Conservation (phyloP, 2,888 invertebrate genomes). For the Drosophila mayaguana region DNA sequence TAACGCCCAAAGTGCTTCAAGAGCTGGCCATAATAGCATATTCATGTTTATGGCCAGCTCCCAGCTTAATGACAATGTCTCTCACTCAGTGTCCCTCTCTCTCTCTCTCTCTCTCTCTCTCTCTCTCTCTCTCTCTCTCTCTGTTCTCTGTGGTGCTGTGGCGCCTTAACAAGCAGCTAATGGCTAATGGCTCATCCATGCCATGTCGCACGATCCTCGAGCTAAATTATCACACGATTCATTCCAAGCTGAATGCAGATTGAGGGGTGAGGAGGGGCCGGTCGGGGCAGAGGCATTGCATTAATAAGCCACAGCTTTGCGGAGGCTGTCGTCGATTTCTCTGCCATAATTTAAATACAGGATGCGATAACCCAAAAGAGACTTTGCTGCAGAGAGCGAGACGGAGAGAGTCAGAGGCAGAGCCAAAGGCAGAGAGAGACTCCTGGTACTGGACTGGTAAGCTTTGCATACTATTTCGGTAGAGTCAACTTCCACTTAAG, state of each 20-base stretch:
- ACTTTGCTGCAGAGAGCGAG: neutral
- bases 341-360: constrained; percentile 70
- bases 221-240: constrained; percentile 43
- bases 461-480: neutral
- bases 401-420: too few species aligned
- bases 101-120: constrained; percentile 10
- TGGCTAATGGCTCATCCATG: constrained; percentile 75
- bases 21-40: constrained; percentile 71
- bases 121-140: constrained; percentile 14
- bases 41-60: constrained; percentile 70
- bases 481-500: neutral
- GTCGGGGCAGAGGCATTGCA: constrained; percentile 33
- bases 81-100: constrained; percentile 10
- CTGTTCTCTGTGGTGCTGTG: constrained; percentile 2
- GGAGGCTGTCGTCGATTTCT: constrained; percentile 39
- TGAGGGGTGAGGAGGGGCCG: too few species aligned
- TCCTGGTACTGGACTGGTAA: too few species aligned
- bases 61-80: constrained; percentile 47
- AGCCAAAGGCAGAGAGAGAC: neutral
- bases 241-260: neutral
- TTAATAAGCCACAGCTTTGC: constrained; percentile 38
- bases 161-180: constrained; percentile 71
- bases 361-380: constrained; percentile 50
- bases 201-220: constrained; percentile 45
- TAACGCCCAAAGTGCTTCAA: constrained; percentile 48